A percentile compares a stretch with the other conserved stretches of the same genome.
Evolutionary conservation across 2,888 invertebrate genomes (phyloP).

Genomic region (Tipula confusa): DNA sequence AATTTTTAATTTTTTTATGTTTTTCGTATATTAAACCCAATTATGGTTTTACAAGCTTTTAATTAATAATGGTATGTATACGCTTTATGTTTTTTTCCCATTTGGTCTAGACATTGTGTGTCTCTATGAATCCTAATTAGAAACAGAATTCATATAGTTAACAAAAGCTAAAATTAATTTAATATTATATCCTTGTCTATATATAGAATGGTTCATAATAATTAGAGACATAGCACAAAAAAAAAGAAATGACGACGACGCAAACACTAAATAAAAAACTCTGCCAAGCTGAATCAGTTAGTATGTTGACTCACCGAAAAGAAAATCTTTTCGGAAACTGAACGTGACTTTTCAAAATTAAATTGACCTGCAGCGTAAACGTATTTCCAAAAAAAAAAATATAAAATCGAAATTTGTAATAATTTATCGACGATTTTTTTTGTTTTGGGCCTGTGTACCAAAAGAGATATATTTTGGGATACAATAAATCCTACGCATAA

Average conservation of each 20-base stretch:
- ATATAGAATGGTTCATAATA: background rate
- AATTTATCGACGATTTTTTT: background rate
- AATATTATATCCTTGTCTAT: background rate
- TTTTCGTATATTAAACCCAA: background rate
- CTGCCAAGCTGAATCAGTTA: background rate
- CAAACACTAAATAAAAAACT: background rate
- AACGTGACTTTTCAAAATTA: background rate
- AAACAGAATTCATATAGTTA: background rate
- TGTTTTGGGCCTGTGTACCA: background rate
- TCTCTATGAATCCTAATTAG: background rate
- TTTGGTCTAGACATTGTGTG: background rate
- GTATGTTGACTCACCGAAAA: background rate
- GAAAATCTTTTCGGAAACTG: background rate
- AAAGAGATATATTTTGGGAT: background rate
- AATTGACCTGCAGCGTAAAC: background rate
- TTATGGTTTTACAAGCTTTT: background rate
- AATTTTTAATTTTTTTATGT: too few relatives aligned
- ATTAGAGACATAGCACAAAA: background rate
- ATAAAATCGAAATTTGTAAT: background rate
- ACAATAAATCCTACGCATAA: conserved; percentile 14
- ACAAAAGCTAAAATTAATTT: background rate
- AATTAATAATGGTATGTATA: background rate
- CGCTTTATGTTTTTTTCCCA: background rate
- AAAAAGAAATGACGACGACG: too few relatives aligned
- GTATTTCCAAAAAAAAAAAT: background rate